Base-by-base conservation (phyloP, 2,888 invertebrate species). In the Kryphioiulus occultus region DNA sequence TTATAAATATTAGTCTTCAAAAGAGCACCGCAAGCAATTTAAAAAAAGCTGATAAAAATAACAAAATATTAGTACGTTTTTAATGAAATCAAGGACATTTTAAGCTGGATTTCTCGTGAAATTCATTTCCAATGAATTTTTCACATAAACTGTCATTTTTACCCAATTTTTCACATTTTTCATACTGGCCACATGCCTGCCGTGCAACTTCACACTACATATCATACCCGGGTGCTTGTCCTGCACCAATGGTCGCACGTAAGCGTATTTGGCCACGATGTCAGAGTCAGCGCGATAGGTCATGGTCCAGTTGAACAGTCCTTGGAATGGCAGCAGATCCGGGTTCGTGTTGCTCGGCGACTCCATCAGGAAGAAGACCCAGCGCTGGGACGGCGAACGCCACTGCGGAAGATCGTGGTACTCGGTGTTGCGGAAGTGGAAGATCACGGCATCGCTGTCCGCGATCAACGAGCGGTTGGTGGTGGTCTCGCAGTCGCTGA, bases 281-380 rank as follows among this genome's bases (percentile, higher is more conserved):
- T 91, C 90, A 2, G 91, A 91, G 4, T 90, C 88, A 22, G 86
- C 85, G 4, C 91, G 88, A 86, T 90, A 90, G 4, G 91, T 91
- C 89, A 90, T 90, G 2, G 90, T 91, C 91, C 91, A 91, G 87
- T 91, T 91, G 90, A 91, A 91, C 82, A 89, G 15, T 15, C 87
- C 87, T 22, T 88, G 78, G 30, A 89, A 88, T 53, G 59, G 88
- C 15, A 44, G 30, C 59, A 90, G 44, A 35, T 90, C 88, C 5
- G 88, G 53, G 82, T 88, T 88, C 19, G 89, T 87, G 26, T 85
- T 10, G 88, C 88, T 88, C 0, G 90, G 89, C 2, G 89, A 89
- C 47, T 90, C 90, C 87, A 88, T 87, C 15, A 89, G 88, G 82
- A 89, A 89, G 22, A 90, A 78, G 10, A 90, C 89, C 89, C 89